A percentile compares a stretch with the other conserved stretches of the same genome.
These are phyloP conservation scores for Zelostemma sp. DNA, from an alignment of 1,140 invertebrate species.

Conservation along the genomic window DNA sequence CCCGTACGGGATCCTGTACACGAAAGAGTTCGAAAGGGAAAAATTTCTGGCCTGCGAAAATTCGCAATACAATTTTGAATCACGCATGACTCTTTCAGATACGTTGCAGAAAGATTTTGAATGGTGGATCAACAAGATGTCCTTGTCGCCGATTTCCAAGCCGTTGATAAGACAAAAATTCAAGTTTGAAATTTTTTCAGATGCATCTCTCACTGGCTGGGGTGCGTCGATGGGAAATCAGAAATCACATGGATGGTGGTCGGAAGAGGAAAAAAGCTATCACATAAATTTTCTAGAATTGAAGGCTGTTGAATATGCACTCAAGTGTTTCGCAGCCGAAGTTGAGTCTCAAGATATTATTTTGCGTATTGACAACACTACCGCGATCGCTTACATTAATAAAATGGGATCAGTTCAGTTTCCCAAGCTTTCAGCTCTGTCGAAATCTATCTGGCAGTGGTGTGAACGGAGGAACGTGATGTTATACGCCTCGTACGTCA, in stretches of 20 bases:
- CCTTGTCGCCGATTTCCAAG: not conserved
- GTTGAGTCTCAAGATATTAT: not conserved
- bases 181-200: slow-evolving; percentile 12
- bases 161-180: not conserved
- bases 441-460: slow-evolving; percentile 9
- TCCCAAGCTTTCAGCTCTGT: not conserved
- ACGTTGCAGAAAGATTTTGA: not conserved
- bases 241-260: slow-evolving; percentile 10
- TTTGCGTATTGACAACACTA: slow-evolving; percentile 11
- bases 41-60: slow-evolving; percentile 3
- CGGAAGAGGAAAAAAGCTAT: slow-evolving; percentile 1
- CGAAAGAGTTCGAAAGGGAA: slow-evolving; percentile 14
- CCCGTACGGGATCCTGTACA: slow-evolving; percentile 7
- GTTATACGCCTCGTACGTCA: slow-evolving; percentile 40
- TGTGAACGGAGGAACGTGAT: slow-evolving; percentile 4
- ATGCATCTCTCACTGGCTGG: slow-evolving; percentile 20
- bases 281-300: slow-evolving; percentile 13
- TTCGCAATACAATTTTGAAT: not conserved
- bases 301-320: slow-evolving; percentile 5
- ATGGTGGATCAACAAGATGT: not conserved
- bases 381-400: slow-evolving; percentile 8
- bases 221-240: not conserved
- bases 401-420: not conserved
- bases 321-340: slow-evolving; percentile 11
- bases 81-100: not conserved